These are phyloP conservation scores for Cricetomys ansorgei DNA, from an alignment of 2,113 vertebrate genomes.

Conservation along the genomic window DNA sequence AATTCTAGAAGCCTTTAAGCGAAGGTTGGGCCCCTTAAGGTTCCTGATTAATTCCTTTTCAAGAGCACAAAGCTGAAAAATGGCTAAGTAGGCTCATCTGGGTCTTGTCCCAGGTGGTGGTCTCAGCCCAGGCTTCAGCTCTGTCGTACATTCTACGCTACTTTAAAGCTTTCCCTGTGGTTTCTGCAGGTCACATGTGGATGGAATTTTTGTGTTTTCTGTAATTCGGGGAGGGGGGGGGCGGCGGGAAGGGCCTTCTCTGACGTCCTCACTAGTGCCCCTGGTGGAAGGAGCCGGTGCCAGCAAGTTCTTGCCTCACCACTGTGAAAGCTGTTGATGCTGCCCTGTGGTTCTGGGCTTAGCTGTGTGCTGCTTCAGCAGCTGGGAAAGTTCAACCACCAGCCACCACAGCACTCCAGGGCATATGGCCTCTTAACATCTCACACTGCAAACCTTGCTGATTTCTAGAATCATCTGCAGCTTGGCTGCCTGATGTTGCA, in stretches of 20 bases:
- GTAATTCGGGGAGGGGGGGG: too few relatives aligned
- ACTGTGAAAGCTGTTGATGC: slow-evolving; percentile 64
- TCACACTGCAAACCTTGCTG: slow-evolving; percentile 85
- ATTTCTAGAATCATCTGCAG: slow-evolving; percentile 91
- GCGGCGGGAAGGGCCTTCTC: too few relatives aligned
- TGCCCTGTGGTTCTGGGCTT: slow-evolving; percentile 88
- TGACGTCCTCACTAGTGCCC: slow-evolving; percentile 86
- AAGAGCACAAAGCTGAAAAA: not conserved
- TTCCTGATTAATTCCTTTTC: not conserved
- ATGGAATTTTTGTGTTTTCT: slow-evolving; percentile 76
- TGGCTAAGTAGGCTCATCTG: not conserved
- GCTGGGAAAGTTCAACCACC: slow-evolving; percentile 90
- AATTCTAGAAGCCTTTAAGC: not conserved
- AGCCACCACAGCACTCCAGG: slow-evolving; percentile 90
- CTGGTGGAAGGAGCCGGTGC: slow-evolving; percentile 78
- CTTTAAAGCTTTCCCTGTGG: slow-evolving; percentile 84
- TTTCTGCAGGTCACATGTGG: slow-evolving; percentile 86
- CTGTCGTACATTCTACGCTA: slow-evolving; percentile 88
- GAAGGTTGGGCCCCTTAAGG: not conserved
- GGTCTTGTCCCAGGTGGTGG: slow-evolving; percentile 62
- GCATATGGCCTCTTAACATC: slow-evolving; percentile 51
- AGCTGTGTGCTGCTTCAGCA: slow-evolving; percentile 91
- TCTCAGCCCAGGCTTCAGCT: slow-evolving; percentile 82
- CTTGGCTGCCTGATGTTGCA: slow-evolving; percentile 89
- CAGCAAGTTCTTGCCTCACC: slow-evolving; percentile 62